Base-by-base conservation (phyloP, 2,888 invertebrate genomes). In the Acronicta alni region DNA sequence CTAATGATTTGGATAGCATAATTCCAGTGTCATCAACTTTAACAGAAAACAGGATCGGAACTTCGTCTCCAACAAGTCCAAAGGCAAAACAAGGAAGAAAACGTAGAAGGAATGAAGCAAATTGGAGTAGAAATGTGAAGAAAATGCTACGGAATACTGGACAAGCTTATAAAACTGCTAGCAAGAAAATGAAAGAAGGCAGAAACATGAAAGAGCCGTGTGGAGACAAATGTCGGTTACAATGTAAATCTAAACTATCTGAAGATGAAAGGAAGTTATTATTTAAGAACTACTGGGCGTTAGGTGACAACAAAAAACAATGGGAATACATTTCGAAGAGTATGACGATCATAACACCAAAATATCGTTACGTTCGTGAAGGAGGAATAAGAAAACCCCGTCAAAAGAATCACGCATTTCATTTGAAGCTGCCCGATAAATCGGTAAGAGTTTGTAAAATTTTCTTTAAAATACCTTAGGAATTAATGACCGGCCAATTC, bases 401-500 rank as follows among this genome's bases (percentile, higher is more conserved):
- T 38, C 38, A 45, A 45, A 30, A 51, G 39, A 57, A 49, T 38
- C 44, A 14, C 30, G 16, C 43, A 37, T 49, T 17, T 44, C 32
- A 32, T 42, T 55, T 55, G 9, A 55, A 16, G 2, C 16, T 57
- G 45, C 32, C 30, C 15, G 38, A 39, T 23, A 37, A 45, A 51
- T 38, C 35, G 39, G 38, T 51, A 20, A 20, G 57, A 59, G 73
- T 73, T 35, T 67, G 70, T 44, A 68, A 74, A 51, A 20, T 53
- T 46, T 75, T 65, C 52, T 71, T 57, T 37, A 63, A 54, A 69
- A 70, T 17, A 69, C 65, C 16, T 49, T 68, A 30, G 68, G 32
- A 9, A 61, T 75, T 43, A 64, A 57, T 37, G 63, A 70, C 46
- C 62, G 68, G 42, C 65, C 70, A 38, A 70, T 75, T 60, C 53